Conservation (phyloP, 2,888 invertebrate genomes). For the Stenurella melanura region DNA sequence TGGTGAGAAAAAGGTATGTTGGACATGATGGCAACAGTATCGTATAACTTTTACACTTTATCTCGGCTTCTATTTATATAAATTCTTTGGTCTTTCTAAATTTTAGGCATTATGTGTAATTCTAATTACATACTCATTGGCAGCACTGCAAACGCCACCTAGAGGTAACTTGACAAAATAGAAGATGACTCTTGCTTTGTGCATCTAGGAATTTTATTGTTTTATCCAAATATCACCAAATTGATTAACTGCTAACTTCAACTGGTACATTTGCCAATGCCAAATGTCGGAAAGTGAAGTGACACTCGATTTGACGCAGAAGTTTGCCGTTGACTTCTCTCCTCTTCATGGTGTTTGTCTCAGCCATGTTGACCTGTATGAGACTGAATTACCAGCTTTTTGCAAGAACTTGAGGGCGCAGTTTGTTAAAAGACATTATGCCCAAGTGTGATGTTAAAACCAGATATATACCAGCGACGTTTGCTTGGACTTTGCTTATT, state of each 20-base stretch:
- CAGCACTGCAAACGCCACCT: too few relatives aligned
- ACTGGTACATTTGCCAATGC: conserved; percentile 2
- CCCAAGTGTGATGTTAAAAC: conserved; percentile 98
- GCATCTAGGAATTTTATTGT: neutral
- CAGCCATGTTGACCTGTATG: conserved; percentile 73
- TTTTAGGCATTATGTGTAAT: too few relatives aligned
- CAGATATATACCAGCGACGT: conserved; percentile 97
- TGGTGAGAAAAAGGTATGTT: too few relatives aligned
- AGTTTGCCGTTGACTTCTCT: conserved; percentile 40
- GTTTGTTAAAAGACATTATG: conserved; percentile 77
- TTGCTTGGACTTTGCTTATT: conserved; percentile 97
- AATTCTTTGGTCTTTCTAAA: too few relatives aligned
- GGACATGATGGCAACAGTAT: too few relatives aligned
- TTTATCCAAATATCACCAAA: neutral
- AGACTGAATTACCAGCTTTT: conserved; percentile 65
- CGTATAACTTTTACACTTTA: too few relatives aligned
- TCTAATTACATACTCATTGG: too few relatives aligned
- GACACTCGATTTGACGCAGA: conserved; percentile 40
- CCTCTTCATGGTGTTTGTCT: conserved; percentile 55
- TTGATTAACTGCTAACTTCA: neutral
- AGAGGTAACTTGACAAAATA: too few relatives aligned
- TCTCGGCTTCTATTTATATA: too few relatives aligned
- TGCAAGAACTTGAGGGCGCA: conserved; percentile 66
- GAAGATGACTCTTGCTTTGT: too few relatives aligned
- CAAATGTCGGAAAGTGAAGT: conserved; percentile 24